These are phyloP conservation scores for Muntiacus muntjak DNA, from an alignment of 2,113 vertebrate species.

Conservation along the genomic window DNA sequence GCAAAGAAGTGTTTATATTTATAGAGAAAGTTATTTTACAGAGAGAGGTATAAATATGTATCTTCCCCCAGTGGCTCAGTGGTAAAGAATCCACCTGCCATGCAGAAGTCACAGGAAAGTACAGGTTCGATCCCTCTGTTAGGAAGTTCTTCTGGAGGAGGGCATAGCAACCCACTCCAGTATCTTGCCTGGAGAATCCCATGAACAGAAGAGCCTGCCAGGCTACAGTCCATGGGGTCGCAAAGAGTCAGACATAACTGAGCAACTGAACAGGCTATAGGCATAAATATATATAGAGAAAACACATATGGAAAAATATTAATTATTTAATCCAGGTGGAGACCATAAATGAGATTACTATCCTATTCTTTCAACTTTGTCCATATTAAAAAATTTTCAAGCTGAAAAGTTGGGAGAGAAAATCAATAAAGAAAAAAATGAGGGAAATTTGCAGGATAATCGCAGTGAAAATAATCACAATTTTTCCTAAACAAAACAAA, in stretches of 20 bases:
- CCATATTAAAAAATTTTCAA: not conserved
- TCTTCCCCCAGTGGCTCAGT: not conserved
- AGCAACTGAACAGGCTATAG: not conserved
- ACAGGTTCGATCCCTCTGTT: fast-evolving
- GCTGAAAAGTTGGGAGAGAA: not conserved
- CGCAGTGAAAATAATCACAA: constrained; percentile 30
- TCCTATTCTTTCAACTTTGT: not conserved
- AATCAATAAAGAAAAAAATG: not conserved
- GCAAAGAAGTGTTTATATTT: not conserved
- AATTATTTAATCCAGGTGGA: not conserved
- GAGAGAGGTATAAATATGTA: not conserved
- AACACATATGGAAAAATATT: not conserved
- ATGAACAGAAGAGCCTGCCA: not conserved
- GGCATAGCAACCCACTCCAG: not conserved
- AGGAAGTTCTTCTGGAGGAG: not conserved
- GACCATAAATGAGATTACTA: not conserved
- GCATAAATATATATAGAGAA: not conserved
- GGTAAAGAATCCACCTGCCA: fast-evolving
- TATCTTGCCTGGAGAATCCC: not conserved
- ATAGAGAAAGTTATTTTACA: not conserved
- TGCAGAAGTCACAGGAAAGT: not conserved
- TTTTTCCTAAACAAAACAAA: not conserved
- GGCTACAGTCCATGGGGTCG: no score
- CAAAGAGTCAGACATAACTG: not conserved
- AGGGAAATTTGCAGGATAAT: not conserved